phyloP scores from a whole-genome alignment of 2,113 vertebrate genomes.

The Pterophyllum scalare region DNA sequence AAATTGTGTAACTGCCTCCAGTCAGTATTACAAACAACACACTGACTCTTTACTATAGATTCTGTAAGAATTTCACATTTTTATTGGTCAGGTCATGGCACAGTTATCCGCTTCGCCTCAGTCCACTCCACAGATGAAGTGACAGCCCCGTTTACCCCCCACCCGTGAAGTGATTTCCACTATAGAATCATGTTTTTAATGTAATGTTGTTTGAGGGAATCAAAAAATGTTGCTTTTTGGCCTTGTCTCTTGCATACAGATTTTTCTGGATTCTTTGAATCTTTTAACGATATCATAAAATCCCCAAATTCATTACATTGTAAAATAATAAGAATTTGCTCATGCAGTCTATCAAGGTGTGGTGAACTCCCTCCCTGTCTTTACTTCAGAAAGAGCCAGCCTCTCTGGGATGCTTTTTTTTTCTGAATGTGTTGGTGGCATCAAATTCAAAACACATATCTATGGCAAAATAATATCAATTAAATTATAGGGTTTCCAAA shows the following conservation, averaged over 20 bases:
- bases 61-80: background rate
- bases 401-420: background rate
- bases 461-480: background rate
- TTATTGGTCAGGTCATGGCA: background rate
- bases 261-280: background rate
- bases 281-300: background rate
- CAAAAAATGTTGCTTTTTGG: no score
- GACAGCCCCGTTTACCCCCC: background rate
- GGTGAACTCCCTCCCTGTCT: background rate
- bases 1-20: background rate
- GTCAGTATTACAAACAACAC: background rate
- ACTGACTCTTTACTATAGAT: no score
- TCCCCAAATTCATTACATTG: fast-evolving
- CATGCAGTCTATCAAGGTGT: fast-evolving
- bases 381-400: background rate
- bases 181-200: background rate
- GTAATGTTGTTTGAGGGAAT: no score
- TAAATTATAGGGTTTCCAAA: background rate
- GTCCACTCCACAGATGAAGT: background rate
- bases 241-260: background rate
- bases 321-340: background rate
- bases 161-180: background rate
- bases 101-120: background rate
- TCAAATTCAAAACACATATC: background rate
- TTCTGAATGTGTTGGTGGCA: background rate